Conservation (phyloP, 2,797 vertebrate species). For the Clarias fuscus region DNA sequence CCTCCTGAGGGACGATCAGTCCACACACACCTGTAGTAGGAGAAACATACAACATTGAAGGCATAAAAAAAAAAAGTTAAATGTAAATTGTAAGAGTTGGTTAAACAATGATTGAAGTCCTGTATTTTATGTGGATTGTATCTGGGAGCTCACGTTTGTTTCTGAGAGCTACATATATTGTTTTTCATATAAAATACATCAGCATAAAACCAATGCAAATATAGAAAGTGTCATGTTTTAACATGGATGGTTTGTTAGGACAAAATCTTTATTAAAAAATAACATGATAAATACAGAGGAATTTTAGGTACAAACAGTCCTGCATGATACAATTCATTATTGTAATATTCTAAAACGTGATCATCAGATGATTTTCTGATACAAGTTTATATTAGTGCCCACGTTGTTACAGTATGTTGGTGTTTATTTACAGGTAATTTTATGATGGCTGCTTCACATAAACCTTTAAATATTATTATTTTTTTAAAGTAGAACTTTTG, state of each 20-base stretch:
- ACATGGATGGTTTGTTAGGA: no score
- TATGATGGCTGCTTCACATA: background rate
- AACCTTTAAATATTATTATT: background rate
- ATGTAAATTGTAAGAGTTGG: background rate
- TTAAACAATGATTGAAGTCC: background rate
- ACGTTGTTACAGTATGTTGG: no score
- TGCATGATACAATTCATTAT: background rate
- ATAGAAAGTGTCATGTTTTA: background rate
- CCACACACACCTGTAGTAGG: constrained; percentile 89
- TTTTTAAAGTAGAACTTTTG: background rate
- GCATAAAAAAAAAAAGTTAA: background rate
- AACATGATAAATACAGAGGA: background rate
- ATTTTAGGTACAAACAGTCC: background rate
- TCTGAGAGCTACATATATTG: background rate
- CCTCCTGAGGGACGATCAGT: constrained; percentile 97
- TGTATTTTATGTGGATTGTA: background rate
- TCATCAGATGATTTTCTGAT: background rate
- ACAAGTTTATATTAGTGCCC: background rate
- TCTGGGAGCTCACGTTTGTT: background rate
- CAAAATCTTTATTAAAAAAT: background rate
- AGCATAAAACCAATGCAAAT: background rate
- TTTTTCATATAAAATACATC: background rate
- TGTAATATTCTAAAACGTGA: background rate
- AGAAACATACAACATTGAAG: background rate
- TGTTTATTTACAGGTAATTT: background rate